These are phyloP conservation scores for Ciconia stormi DNA, from an alignment of 2,113 vertebrate species.

Conservation along the genomic window DNA sequence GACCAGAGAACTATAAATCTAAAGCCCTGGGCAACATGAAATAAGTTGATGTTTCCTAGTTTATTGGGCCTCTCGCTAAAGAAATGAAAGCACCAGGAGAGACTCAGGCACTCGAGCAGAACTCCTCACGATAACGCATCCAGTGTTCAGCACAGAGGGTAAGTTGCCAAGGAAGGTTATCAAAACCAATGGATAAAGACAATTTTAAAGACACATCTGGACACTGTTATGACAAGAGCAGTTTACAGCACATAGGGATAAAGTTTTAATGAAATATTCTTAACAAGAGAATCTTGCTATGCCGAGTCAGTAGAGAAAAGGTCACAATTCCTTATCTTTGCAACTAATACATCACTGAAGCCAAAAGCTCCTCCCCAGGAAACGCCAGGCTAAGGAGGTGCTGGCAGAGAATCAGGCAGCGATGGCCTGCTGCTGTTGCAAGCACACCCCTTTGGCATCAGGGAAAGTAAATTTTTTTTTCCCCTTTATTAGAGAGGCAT, in stretches of 20 bases:
- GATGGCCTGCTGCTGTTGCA: background rate
- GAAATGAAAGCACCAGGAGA: background rate
- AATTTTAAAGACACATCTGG: conserved; percentile 45
- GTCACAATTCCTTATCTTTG: background rate
- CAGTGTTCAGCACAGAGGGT: background rate
- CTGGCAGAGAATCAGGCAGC: background rate
- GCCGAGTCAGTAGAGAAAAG: background rate
- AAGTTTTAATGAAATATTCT: conserved; percentile 45
- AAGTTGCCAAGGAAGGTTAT: conserved; percentile 24
- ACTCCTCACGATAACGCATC: background rate
- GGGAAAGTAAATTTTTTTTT: background rate
- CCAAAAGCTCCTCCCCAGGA: background rate
- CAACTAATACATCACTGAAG: background rate
- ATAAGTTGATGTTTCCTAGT: background rate
- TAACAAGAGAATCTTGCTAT: background rate
- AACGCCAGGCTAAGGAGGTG: background rate
- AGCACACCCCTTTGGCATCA: background rate
- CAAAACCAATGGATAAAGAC: conserved; percentile 17
- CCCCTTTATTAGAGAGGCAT: background rate
- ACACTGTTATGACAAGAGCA: conserved; percentile 6
- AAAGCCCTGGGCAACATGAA: background rate
- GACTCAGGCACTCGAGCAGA: background rate
- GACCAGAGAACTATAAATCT: background rate
- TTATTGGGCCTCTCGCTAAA: background rate
- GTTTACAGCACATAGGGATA: background rate